Evolutionary conservation across 2,797 vertebrate genomes (phyloP).

Genomic region (Takifugu ocellatus): DNA sequence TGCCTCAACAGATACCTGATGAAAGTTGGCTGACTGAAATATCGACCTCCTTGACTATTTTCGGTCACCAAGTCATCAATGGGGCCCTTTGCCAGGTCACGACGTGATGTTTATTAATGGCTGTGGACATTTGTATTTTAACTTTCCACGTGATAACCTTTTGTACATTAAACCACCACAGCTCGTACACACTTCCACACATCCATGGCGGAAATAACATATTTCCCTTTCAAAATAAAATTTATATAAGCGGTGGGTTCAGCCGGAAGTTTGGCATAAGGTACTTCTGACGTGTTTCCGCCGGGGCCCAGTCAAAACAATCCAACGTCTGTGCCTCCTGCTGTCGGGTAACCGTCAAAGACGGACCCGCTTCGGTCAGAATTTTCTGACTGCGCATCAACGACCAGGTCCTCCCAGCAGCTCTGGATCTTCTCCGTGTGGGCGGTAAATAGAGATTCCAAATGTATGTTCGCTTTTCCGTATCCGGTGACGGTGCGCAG

Average conservation of each 20-base stretch:
- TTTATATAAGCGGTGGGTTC: fast-evolving
- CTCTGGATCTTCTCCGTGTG: neutral
- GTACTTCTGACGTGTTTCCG: neutral
- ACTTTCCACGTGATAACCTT: no score
- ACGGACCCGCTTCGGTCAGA: neutral
- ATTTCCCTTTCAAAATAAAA: neutral
- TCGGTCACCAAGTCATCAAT: no score
- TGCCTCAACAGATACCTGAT: no score
- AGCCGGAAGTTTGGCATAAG: neutral
- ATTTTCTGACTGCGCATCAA: no score
- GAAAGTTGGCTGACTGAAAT: no score
- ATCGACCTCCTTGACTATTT: no score
- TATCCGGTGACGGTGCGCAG: slow-evolving; percentile 13
- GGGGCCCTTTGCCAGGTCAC: no score
- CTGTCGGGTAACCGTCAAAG: no score
- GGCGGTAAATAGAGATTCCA: slow-evolving; percentile 7
- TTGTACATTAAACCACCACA: no score
- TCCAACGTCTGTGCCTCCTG: slow-evolving; percentile 3
- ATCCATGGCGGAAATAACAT: neutral
- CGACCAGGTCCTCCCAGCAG: neutral
- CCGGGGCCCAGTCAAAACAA: slow-evolving; percentile 63
- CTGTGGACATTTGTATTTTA: no score
- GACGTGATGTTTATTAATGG: no score
- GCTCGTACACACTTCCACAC: no score
- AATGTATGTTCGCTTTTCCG: slow-evolving; percentile 12